A percentile compares a stretch with the other conserved stretches of the same genome.
Evolutionary conservation across 2,888 invertebrate genomes (phyloP).

Genomic region (Hypselothyrea guttata): DNA sequence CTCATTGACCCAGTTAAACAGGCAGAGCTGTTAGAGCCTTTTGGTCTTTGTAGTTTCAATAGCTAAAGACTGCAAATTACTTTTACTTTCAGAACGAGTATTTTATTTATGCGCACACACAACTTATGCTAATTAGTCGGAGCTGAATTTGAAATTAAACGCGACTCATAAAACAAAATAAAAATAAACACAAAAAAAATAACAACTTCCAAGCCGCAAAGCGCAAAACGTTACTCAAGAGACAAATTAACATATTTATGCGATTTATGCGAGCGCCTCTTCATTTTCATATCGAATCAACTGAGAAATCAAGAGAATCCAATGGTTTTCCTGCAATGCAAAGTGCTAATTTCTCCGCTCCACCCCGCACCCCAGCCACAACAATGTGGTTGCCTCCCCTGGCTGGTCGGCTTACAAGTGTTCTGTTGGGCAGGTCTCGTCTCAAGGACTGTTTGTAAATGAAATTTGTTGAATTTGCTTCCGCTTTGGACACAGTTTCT

Average conservation of each 20-base stretch:
- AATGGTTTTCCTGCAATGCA: slow-evolving; percentile 48
- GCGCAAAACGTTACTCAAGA: slow-evolving; percentile 41
- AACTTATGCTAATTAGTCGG: slow-evolving; percentile 62
- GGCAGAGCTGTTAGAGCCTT: slow-evolving; percentile 11
- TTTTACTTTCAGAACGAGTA: slow-evolving; percentile 50
- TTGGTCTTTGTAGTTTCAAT: slow-evolving; percentile 14
- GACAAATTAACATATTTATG: slow-evolving; percentile 73
- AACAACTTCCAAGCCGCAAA: slow-evolving; percentile 30
- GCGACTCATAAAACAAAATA: slow-evolving; percentile 38
- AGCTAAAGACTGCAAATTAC: slow-evolving; percentile 19
- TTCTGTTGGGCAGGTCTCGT: slow-evolving; percentile 16
- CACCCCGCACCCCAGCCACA: slow-evolving; percentile 34
- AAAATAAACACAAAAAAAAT: slow-evolving; percentile 1
- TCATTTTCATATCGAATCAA: slow-evolving; percentile 60
- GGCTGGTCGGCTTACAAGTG: slow-evolving; percentile 13
- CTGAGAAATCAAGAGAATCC: slow-evolving; percentile 12
- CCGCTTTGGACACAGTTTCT: slow-evolving; percentile 52
- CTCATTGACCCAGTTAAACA: slow-evolving; percentile 51
- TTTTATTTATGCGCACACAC: slow-evolving; percentile 24
- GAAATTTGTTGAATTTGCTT: slow-evolving; percentile 68
- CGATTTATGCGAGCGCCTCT: slow-evolving; percentile 73
- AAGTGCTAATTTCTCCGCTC: slow-evolving; percentile 63
- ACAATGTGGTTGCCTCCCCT: too few species aligned
- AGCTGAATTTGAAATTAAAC: slow-evolving; percentile 55
- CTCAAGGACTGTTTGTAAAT: slow-evolving; percentile 75